Base-by-base conservation (phyloP, 2,888 invertebrate species). In the Leptopterna dolabrata region DNA sequence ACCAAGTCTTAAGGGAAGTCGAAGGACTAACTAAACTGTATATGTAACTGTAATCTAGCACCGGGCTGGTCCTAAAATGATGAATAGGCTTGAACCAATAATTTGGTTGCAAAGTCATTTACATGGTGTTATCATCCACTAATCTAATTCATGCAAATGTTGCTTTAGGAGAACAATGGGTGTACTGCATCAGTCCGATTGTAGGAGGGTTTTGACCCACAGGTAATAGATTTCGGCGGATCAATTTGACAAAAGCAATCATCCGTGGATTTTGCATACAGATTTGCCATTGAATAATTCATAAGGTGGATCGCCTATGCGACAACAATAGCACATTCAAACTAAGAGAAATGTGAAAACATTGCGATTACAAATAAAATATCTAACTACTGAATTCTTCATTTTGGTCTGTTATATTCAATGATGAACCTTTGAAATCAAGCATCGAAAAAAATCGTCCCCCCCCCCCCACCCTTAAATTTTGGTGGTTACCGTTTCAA, bases 81-180 rank as follows among this genome's bases (percentile, higher is more conserved):
- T 63, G 63, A 63, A 63, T 63, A 63, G 24, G 24, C 63, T 63
- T 24, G 73, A 16, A 73, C 73, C 36, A 30, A 14, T 41, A 36
- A 30, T 73, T 73, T 73, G 73, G 36, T 73, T 73, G 30, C 73
- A 73, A 73, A 73, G 73, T 36, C 30, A 36, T 73, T 63, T 24
- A 24, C 63, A 63, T 63, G 36, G 73, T 19, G 73, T 30, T 73
- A 73, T 73, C 73, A n/a, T 19, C 7, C 73, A 30, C 73, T 1
- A 36, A 73, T 73, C 73, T 73, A 73, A 73, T 73, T 73, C 73
- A 73, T 73, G 73, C 41, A 73, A 73, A 73, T 73, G 73, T 73
- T 16, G 36, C 19, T 27, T 19, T 36, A 36, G 41, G 36, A 73
- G 73, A 73, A 73, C 73, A 73, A 73, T 73, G 19, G 73, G 41